Conservation (phyloP, 1,140 invertebrate species). For the Trichonephila clavata region DNA sequence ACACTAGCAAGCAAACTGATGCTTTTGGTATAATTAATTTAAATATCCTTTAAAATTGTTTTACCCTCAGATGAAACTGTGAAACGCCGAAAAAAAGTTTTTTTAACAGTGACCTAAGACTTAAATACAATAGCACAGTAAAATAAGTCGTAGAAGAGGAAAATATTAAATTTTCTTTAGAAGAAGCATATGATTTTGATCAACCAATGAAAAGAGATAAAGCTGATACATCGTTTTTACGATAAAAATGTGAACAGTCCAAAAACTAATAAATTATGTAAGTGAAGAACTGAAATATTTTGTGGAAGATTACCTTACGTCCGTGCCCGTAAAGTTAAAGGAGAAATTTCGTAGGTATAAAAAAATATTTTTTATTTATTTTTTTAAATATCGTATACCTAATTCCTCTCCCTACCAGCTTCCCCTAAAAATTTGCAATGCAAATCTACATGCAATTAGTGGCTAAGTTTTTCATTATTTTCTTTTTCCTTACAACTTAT, state of each 20-base stretch:
- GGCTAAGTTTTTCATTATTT: constrained; percentile 63
- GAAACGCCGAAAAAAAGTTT: too few species aligned
- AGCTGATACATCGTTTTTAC: constrained; percentile 34
- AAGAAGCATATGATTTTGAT: constrained; percentile 19
- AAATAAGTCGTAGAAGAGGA: not conserved
- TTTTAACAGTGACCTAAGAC: too few species aligned
- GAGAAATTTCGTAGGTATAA: constrained; percentile 67
- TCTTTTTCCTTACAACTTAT: constrained; percentile 66
- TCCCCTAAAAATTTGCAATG: constrained; percentile 71
- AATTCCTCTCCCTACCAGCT: constrained; percentile 25
- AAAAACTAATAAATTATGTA: constrained; percentile 73
- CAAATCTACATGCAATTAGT: constrained; percentile 75
- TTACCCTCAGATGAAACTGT: too few species aligned
- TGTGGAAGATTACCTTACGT: constrained; percentile 62
- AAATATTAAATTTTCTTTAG: not conserved
- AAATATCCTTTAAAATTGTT: too few species aligned
- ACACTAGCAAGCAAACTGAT: too few species aligned
- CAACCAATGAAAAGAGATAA: constrained; percentile 55
- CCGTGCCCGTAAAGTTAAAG: constrained; percentile 14
- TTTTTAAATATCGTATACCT: constrained; percentile 62
- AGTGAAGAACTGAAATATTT: constrained; percentile 44
- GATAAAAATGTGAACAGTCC: constrained; percentile 11
- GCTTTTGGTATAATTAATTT: too few species aligned
- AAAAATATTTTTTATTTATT: constrained; percentile 48
- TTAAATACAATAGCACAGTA: too few species aligned